Base-by-base conservation (phyloP, 2,113 vertebrate genomes). In the Synchiropus splendidus region DNA sequence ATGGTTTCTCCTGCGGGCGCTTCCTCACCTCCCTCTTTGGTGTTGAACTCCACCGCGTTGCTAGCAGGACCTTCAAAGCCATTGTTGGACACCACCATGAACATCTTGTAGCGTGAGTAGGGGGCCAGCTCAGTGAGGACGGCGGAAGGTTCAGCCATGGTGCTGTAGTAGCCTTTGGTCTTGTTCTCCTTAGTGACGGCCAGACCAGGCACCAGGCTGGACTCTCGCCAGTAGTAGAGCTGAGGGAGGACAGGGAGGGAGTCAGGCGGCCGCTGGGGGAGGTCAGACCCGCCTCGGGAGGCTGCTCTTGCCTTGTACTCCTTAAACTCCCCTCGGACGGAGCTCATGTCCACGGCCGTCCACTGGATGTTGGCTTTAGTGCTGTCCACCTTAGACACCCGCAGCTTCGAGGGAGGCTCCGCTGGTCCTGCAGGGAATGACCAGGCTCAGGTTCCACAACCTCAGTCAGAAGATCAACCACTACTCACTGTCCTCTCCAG, bases 261-360 rank as follows among this genome's bases (percentile, higher is more conserved):
- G 1, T 1, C 2, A 31, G 36, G 13, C 36, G 3, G 5, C 11
- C 36, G 31, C 12, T 21, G 10, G 5, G 6, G 12, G 13, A 9
- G 12, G 9, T 9, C 15, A 11, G 53, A 57, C 89, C n/a, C n/a
- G n/a, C n/a, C n/a, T n/a, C n/a, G n/a, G n/a, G n/a, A n/a, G n/a
- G n/a, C n/a, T n/a, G n/a, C n/a, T n/a, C n/a, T 92, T 82, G 98
- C 95, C 83, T 85, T 85, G 80, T 97, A 97, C 74, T 94, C 94
- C 69, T 89, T 92, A 67, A 99, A 91, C 58, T 89, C 90, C 66
- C 95, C 95, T 62, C 79, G 88, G 58, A 98, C 70, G 64, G 88
- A 88, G 76, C 81, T 86, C 42, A 83, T 71, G 60, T 91, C 85
- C 57, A 97, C 90, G 1, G 89, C 77, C 45, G 70, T 90, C 94